phyloP scores from a whole-genome alignment of 2,113 vertebrate genomes.

The Salminus brasiliensis region DNA sequence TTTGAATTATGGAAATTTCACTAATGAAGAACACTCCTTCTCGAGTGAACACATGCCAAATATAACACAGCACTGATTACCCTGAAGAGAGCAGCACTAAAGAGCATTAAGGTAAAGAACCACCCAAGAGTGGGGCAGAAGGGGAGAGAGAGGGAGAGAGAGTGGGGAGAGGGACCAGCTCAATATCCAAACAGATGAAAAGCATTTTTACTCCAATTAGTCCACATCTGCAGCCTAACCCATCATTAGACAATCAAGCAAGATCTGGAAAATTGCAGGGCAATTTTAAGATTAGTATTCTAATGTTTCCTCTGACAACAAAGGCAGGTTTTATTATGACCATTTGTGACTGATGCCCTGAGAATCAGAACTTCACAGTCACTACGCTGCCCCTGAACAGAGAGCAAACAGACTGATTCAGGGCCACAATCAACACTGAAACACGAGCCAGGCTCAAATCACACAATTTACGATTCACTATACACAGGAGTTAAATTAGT shows the following conservation, averaged over 20 bases:
- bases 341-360: conserved; percentile 62
- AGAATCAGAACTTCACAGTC: conserved; percentile 49
- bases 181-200: conserved; percentile 54
- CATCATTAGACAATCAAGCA: conserved; percentile 65
- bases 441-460: background rate
- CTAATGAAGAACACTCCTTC: background rate
- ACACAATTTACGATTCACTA: background rate
- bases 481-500: background rate
- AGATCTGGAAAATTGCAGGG: conserved; percentile 67
- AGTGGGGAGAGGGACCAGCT: conserved; percentile 1
- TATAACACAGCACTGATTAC: conserved; percentile 8
- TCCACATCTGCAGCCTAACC: conserved; percentile 68
- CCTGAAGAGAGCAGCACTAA: background rate
- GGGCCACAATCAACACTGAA: background rate
- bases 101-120: background rate
- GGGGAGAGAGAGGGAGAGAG: background rate
- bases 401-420: background rate
- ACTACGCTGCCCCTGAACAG: background rate
- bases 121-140: background rate
- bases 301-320: conserved; percentile 65
- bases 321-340: conserved; percentile 60
- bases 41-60: background rate
- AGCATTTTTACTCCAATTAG: conserved; percentile 51
- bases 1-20: background rate
- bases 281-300: conserved; percentile 74